These are phyloP conservation scores for Meliscaeva auricollis DNA, from an alignment of 2,888 invertebrate species.

Conservation along the genomic window DNA sequence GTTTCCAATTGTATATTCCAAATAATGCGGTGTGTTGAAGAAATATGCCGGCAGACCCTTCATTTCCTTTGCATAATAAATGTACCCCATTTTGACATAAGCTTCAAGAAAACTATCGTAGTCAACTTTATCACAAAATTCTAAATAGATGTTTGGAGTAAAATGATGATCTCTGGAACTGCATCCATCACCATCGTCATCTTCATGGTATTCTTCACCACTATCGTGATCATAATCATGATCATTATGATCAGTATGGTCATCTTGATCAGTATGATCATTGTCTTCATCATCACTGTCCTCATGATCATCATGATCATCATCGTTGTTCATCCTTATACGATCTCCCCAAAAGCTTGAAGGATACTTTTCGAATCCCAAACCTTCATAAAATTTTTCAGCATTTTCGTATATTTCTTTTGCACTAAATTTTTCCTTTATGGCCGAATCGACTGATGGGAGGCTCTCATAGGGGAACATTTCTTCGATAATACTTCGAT, in stretches of 20 bases:
- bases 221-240: not conserved
- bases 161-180: accelerated
- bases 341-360: not conserved
- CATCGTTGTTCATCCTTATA: not conserved
- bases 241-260: not conserved
- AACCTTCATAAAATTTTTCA: not conserved
- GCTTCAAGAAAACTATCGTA: not conserved
- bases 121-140: not conserved
- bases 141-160: not conserved
- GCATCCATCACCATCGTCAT: not conserved
- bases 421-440: not conserved
- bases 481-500: conserved; percentile 7
- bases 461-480: not conserved
- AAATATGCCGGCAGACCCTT: conserved; percentile 75
- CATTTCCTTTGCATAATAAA: conserved; percentile 80
- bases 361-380: conserved; percentile 12
- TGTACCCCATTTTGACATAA: conserved; percentile 79
- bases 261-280: not conserved
- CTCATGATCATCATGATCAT: not conserved
- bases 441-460: not conserved
- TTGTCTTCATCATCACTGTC: conserved; percentile 77
- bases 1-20: conserved; percentile 42
- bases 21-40: conserved; percentile 1
- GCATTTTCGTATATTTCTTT: not conserved
- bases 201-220: not conserved